Conservation (phyloP, 2,888 invertebrate species). For the Leptopilina syphax region DNA sequence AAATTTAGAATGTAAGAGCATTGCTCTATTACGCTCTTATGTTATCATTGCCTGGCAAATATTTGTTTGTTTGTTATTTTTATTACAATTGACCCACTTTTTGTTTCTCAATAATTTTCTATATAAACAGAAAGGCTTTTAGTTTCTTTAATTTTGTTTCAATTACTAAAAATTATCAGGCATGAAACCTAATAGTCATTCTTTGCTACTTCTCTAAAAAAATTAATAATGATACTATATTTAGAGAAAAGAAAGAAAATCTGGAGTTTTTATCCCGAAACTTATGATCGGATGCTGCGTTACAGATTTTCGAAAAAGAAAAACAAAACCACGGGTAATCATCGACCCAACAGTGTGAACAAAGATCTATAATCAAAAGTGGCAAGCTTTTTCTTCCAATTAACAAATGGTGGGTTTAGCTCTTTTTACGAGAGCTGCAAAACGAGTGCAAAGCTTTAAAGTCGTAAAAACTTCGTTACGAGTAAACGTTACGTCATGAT, state of each 20-base stretch:
- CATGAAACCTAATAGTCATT: no score
- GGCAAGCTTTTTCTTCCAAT: slow-evolving; percentile 27
- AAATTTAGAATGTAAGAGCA: not conserved
- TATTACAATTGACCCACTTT: not conserved
- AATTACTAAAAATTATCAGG: no score
- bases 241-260: no score
- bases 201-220: no score
- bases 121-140: not conserved
- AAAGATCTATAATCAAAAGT: slow-evolving; percentile 10
- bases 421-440: not conserved
- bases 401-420: not conserved
- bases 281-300: no score
- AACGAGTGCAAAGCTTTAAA: slow-evolving; percentile 23
- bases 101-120: not conserved
- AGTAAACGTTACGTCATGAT: slow-evolving; percentile 15
- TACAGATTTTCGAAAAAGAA: no score
- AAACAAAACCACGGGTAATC: no score
- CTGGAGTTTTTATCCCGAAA: no score
- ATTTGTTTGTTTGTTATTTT: not conserved
- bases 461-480: slow-evolving; percentile 26
- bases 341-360: no score
- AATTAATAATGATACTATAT: no score
- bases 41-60: not conserved
- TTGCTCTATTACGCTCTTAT: not conserved
- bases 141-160: no score